These are phyloP conservation scores for Zaprionus lachaisei DNA, from an alignment of 1,140 invertebrate genomes.

Conservation along the genomic window DNA sequence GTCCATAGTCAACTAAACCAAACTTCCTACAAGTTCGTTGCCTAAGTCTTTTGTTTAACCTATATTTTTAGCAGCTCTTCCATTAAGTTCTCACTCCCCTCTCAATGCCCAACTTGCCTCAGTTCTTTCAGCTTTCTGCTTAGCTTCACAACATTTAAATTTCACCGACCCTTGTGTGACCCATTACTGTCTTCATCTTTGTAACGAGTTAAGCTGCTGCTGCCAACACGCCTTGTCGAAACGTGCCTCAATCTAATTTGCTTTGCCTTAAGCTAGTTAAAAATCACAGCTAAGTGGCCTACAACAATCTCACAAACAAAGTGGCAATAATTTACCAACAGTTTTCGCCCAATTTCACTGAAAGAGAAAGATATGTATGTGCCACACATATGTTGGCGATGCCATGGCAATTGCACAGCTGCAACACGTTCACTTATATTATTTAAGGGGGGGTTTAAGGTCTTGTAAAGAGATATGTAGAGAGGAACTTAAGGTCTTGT, in stretches of 20 bases:
- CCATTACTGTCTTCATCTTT: slow-evolving; percentile 46
- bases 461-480: not conserved
- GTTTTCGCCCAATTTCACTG: slow-evolving; percentile 32
- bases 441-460: not conserved
- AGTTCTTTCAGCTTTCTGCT: not conserved
- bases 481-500: no score
- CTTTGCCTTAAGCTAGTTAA: not conserved
- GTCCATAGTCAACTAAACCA: not conserved
- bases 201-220: not conserved
- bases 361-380: not conserved
- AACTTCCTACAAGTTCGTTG: slow-evolving; percentile 45
- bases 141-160: slow-evolving; percentile 14
- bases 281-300: no score
- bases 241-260: slow-evolving; percentile 9
- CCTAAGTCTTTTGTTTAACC: slow-evolving; percentile 54
- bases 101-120: fast-evolving
- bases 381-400: not conserved
- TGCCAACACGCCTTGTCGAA: not conserved
- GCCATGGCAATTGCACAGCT: not conserved
- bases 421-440: not conserved
- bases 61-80: no score
- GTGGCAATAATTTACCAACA: slow-evolving; percentile 38
- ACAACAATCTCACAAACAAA: not conserved
- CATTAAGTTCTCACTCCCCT: no score
- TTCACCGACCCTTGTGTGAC: slow-evolving; percentile 22